Evolutionary conservation across 2,797 vertebrate genomes (phyloP), one percentile per base, ranked within the genome.

Genomic region (Peromyscus nudipes): DNA sequence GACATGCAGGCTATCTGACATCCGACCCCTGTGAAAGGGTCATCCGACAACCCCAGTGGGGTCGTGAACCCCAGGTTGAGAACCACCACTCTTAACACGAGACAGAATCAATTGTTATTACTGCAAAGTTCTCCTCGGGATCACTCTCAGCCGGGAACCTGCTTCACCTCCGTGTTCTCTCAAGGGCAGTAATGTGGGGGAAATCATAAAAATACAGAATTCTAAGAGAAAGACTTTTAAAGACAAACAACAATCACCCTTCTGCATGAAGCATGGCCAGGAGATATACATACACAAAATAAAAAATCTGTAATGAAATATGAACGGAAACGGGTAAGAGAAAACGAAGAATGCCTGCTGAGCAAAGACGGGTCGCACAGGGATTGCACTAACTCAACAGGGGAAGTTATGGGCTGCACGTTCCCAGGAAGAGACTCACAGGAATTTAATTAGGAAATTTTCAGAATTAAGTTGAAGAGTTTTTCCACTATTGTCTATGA

Each of bases 391-490:
- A 19, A 69, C 64, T 83, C 62, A 57, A 83, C 90, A 75, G 29
- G 65, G 16, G 91, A 92, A 43, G 43, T 34, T 21, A 52, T 1
- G 0, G 12, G 43, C 82, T 14, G 79, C 79, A 64, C 40, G 60
- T 31, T 46, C 83, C 80, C n/a, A 71, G 57, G 77, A 46, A 65
- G 0, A 92, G 23, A 86, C 43, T 79, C 67, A 16, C 2, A 9
- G 16, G 21, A 92, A 83, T 49, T 89, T 91, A 81, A 83, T 21
- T 76, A 46, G 3, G 16, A 76, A 79, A 69, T 86, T 93, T 83
- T 92, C 95, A 62, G 6, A 92, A 88, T 93, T 81, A 95, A 96
- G 34, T 34, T 90, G 82, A 96, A 95, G 91, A 73, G 31, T 31
- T 37, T 92, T 89, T 75, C 73, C 89, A 67, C 1, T 25, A 83